phyloP scores from a whole-genome alignment of 2,113 vertebrate genomes.

The Strix aluco region DNA sequence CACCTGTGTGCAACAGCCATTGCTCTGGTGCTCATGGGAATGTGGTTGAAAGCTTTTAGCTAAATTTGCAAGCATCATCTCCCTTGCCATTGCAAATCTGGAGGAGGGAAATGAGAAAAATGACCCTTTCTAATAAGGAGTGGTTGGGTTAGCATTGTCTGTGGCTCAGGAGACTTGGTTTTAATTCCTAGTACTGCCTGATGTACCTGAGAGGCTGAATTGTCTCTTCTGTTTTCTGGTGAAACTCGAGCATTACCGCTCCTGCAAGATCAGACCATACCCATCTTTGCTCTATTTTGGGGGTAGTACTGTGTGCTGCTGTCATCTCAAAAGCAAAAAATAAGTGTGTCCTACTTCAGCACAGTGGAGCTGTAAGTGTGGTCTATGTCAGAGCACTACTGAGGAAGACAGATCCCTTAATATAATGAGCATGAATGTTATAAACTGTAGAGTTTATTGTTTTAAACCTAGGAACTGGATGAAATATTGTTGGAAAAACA shows the following conservation, averaged over 20 bases:
- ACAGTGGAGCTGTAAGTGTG: neutral
- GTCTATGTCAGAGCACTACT: neutral
- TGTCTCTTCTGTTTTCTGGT: neutral
- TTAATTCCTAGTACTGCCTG: neutral
- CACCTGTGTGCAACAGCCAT: neutral
- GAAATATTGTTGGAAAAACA: neutral
- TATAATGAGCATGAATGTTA: neutral
- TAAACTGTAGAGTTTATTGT: neutral
- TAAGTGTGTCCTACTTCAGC: neutral
- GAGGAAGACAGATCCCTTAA: neutral
- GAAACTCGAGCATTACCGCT: neutral
- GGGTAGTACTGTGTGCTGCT: neutral
- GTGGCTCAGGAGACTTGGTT: neutral
- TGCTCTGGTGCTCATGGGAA: neutral
- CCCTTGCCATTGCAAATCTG: neutral
- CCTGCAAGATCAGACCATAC: neutral
- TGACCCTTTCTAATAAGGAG: neutral
- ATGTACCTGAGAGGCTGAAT: neutral
- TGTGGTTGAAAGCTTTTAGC: slow-evolving; percentile 2
- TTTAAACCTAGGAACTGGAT: neutral
- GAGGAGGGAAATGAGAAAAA: slow-evolving; percentile 13
- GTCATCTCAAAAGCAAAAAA: neutral
- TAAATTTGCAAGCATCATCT: neutral
- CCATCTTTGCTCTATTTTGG: neutral
- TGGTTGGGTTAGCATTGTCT: neutral